Base-by-base conservation (phyloP, 2,888 invertebrate genomes). In the Aspidiotus destructor region DNA sequence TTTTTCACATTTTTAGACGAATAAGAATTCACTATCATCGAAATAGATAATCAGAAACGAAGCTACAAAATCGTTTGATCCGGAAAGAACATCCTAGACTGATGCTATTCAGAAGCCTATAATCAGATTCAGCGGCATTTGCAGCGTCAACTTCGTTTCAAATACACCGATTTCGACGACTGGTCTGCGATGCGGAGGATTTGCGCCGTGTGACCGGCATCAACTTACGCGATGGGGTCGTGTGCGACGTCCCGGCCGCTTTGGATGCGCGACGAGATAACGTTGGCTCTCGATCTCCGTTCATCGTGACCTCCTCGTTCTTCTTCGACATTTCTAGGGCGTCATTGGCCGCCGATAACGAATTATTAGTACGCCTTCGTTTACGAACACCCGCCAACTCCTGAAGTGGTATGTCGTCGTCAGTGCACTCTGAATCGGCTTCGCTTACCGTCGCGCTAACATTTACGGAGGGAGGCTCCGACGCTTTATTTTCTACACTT, bases 341-440 rank as follows among this genome's bases (percentile, higher is more conserved):
- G 28, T 52, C 62, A 11, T 28, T 53, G 28, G 15, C 28, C 7
- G 16, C 52, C 41, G 54, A 10, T 9, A 44, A 17, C n/a, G 55
- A 53, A 15, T 16, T 17, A 10, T 57, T 57, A 11, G 55, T 53
- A 42, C 53, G 40, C 10, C 67, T 58, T 60, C 48, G 55, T 52
- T 58, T 67, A 42, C 52, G 42, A 42, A 7, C 40, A 11, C 28
- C 44, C 8, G 52, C 44, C 10, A 48, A 44, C 28, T 48, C 52
- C 16, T 44, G 28, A n/a, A 58, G 67, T 10, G 58, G 58, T 40
- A 58, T 58, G 28, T 65, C 65, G 48, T 67, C 67, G 40, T 67
- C 67, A 16, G 67, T 58, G 41, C 67, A 67, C 41, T 67, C 67
- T 48, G 67, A 67, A 10, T 67, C 67, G 17, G 67, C 67, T 48